A percentile compares a stretch with the other conserved stretches of the same genome.
phyloP scores from a whole-genome alignment of 2,113 vertebrate genomes.

The Corythaixoides concolor region DNA sequence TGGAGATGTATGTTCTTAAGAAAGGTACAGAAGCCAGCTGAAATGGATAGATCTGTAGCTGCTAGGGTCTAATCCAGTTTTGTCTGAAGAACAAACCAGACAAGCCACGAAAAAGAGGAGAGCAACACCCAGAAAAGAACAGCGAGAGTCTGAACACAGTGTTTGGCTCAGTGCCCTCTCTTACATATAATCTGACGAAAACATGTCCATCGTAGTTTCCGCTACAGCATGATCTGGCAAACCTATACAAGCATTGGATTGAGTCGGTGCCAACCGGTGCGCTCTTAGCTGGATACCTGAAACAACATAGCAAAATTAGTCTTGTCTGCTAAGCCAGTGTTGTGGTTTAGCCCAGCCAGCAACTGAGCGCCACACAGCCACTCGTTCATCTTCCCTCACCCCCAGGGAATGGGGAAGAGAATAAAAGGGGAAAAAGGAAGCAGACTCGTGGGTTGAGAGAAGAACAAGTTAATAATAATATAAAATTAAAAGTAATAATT shows the following conservation, averaged over 20 bases:
- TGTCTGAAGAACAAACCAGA: neutral
- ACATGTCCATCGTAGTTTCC: neutral
- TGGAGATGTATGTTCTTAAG: neutral
- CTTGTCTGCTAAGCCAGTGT: neutral
- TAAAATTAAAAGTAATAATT: too few species aligned
- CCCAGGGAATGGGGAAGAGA: too few species aligned
- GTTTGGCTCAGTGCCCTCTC: neutral
- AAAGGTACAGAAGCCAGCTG: neutral
- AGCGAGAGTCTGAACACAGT: neutral
- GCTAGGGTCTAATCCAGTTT: neutral
- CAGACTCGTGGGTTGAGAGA: too few species aligned
- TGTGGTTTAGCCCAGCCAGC: too few species aligned
- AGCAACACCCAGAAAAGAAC: neutral
- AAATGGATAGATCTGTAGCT: neutral
- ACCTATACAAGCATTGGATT: neutral
- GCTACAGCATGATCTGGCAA: neutral
- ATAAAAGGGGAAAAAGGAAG: too few species aligned
- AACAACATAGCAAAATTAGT: neutral
- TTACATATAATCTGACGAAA: neutral
- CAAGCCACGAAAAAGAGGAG: neutral
- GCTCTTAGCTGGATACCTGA: neutral
- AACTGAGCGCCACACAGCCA: too few species aligned
- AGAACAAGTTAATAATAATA: too few species aligned
- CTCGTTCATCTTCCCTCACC: too few species aligned
- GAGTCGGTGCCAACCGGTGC: neutral